A percentile compares a stretch with the other conserved stretches of the same genome.
These are phyloP conservation scores for Thysanoteuthis rhombus DNA, from an alignment of 2,888 invertebrate species.

Conservation along the genomic window DNA sequence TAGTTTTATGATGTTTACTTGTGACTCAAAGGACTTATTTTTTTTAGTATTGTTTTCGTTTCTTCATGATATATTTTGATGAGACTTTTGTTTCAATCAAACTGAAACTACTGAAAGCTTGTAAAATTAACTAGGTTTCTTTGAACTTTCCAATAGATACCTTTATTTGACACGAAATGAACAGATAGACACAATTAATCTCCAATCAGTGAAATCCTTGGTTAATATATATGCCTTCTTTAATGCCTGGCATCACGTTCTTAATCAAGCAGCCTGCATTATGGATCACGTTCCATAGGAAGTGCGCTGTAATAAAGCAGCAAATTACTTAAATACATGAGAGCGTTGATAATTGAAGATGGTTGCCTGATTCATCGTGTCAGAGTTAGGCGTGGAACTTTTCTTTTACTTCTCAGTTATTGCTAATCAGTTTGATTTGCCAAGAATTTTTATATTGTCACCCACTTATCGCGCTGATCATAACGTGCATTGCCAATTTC, in stretches of 20 bases:
- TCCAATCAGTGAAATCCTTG: neutral
- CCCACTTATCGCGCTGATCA: no score
- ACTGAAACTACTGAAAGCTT: no score
- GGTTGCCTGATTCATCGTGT: neutral
- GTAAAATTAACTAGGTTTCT: no score
- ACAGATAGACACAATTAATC: neutral
- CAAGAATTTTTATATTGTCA: neutral
- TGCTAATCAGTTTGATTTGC: neutral
- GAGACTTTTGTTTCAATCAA: no score
- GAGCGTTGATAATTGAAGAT: neutral
- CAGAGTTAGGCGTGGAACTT: neutral
- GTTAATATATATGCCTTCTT: neutral
- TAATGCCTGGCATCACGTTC: neutral
- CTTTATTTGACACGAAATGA: neutral
- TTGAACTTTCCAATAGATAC: neutral
- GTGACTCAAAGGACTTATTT: no score
- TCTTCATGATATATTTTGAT: no score
- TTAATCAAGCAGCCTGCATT: neutral
- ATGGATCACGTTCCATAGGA: neutral
- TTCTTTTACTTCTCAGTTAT: neutral
- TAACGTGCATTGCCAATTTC: no score
- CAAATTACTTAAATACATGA: neutral
- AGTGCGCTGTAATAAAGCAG: neutral
- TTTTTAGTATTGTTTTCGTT: no score
- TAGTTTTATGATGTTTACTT: no score